phyloP scores from a whole-genome alignment of 1,140 invertebrate genomes.

The Drosophila sp. region DNA sequence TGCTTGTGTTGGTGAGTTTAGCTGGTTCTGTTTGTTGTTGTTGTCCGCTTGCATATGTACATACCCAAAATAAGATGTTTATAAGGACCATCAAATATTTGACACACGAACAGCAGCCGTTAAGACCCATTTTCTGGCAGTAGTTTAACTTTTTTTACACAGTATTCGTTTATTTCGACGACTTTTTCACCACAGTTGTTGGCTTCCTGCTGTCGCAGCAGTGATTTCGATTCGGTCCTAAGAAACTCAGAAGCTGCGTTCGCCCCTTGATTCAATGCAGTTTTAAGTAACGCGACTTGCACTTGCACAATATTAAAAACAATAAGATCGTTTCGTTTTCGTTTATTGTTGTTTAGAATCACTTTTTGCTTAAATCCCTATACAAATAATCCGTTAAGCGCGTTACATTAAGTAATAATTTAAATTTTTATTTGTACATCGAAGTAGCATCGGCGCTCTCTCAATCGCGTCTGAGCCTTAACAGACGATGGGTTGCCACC shows the following conservation, averaged over 20 bases:
- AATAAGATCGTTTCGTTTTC: background rate
- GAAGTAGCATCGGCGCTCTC: conserved; percentile 57
- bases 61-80: conserved; percentile 91
- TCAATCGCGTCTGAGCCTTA: conserved; percentile 42
- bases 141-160: conserved; percentile 21
- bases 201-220: conserved; percentile 36
- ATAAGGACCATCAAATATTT: conserved; percentile 89
- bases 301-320: conserved; percentile 23
- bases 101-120: conserved; percentile 88
- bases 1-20: conserved; percentile 47
- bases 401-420: conserved; percentile 61
- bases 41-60: conserved; percentile 69
- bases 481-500: no score
- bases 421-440: conserved; percentile 67
- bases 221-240: conserved; percentile 28
- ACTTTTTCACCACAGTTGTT: conserved; percentile 58
- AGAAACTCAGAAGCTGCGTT: conserved; percentile 46
- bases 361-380: conserved; percentile 46
- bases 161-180: conserved; percentile 44
- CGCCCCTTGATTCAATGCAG: conserved; percentile 39
- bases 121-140: conserved; percentile 86
- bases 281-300: conserved; percentile 23
- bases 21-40: conserved; percentile 44
- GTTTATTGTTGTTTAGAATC: conserved; percentile 24
- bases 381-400: conserved; percentile 49